A percentile compares a stretch with the other conserved stretches of the same genome.
Evolutionary conservation across 2,888 invertebrate species (phyloP).

Genomic region (Lagria hirta): DNA sequence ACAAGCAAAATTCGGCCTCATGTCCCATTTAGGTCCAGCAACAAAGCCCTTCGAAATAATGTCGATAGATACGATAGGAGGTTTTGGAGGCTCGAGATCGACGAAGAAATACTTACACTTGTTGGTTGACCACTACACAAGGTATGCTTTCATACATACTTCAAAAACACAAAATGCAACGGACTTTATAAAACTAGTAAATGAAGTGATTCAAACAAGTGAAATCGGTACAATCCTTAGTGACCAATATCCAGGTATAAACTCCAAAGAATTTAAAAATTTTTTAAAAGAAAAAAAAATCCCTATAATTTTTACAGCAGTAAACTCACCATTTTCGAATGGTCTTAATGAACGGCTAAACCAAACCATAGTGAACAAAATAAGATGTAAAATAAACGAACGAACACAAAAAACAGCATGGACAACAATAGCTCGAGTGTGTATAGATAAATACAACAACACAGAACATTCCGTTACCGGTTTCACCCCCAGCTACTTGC

Average conservation of each 20-base stretch:
- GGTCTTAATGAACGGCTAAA: constrained; percentile 34
- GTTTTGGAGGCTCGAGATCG: constrained; percentile 42
- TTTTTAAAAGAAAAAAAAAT: constrained; percentile 30
- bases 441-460: constrained; percentile 26
- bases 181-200: constrained; percentile 40
- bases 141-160: constrained; percentile 39
- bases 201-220: constrained; percentile 31
- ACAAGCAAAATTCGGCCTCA: constrained; percentile 28
- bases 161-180: constrained; percentile 37
- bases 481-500: constrained; percentile 36
- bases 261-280: constrained; percentile 40
- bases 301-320: too few relatives aligned
- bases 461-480: constrained; percentile 18
- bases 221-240: constrained; percentile 35
- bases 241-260: constrained; percentile 43
- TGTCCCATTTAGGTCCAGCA: constrained; percentile 34
- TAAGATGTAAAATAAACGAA: constrained; percentile 36
- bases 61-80: constrained; percentile 42
- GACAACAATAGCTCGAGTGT: constrained; percentile 37
- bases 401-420: constrained; percentile 30
- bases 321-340: constrained; percentile 33
- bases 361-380: constrained; percentile 36
- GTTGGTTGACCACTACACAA: constrained; percentile 40
- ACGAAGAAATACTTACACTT: constrained; percentile 45
- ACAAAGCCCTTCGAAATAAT: constrained; percentile 38